Evolutionary conservation across 2,113 vertebrate genomes (phyloP).

Genomic region (Thunnus thynnus): DNA sequence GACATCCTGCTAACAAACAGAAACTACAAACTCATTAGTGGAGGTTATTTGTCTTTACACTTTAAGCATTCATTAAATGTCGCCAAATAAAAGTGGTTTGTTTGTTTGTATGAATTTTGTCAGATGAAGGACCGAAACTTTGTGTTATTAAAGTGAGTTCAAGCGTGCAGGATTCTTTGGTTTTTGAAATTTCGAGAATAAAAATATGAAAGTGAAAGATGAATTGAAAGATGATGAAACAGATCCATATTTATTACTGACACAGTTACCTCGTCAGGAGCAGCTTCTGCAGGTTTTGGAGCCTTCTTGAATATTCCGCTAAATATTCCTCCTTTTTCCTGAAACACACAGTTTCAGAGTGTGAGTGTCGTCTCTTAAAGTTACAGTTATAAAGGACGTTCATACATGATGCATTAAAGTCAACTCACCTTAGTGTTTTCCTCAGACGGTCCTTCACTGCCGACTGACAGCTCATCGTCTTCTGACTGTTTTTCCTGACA

Average conservation of each 20-base stretch:
- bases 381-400: neutral
- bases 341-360: constrained; percentile 17
- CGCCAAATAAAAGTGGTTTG: too few relatives aligned
- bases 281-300: constrained; percentile 52
- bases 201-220: too few relatives aligned
- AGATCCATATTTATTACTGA: neutral
- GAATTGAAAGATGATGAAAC: too few relatives aligned
- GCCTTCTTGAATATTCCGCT: constrained; percentile 67
- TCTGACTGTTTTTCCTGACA: constrained; percentile 42
- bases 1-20: too few relatives aligned
- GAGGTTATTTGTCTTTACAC: too few relatives aligned
- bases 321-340: constrained; percentile 70
- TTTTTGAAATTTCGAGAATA: too few relatives aligned
- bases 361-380: neutral
- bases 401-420: neutral
- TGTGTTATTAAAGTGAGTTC: too few relatives aligned
- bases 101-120: too few relatives aligned
- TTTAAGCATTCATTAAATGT: too few relatives aligned
- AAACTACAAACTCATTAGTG: too few relatives aligned
- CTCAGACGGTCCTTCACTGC: constrained; percentile 55
- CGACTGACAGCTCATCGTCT: constrained; percentile 38
- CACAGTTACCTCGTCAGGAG: constrained; percentile 54
- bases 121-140: too few relatives aligned
- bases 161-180: too few relatives aligned
- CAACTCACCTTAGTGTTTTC: constrained; percentile 49